These are phyloP conservation scores for Tenualosa thibaudeaui DNA, from an alignment of 2,797 vertebrate genomes.

Conservation along the genomic window DNA sequence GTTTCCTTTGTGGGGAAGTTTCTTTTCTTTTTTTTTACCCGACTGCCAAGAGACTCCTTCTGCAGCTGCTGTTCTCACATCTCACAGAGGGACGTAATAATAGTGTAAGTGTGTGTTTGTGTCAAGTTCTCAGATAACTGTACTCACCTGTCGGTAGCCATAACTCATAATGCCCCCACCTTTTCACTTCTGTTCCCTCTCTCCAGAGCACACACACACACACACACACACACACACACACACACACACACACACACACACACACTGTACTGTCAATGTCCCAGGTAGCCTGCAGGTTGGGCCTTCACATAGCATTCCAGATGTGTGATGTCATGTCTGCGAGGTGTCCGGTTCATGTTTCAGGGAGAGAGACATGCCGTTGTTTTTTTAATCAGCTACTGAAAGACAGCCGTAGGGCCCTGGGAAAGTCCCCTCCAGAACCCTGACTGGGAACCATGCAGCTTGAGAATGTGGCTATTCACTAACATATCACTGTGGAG, in stretches of 20 bases:
- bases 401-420: conserved; percentile 4
- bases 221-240: background rate
- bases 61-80: background rate
- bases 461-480: conserved; percentile 12
- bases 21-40: background rate
- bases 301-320: background rate
- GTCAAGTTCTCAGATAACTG: background rate
- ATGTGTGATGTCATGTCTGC: conserved; percentile 14
- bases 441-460: background rate
- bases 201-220: background rate
- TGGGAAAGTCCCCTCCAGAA: background rate
- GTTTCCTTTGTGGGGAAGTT: background rate
- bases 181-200: background rate
- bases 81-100: background rate
- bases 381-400: background rate
- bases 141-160: background rate
- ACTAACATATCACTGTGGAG: background rate
- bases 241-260: conserved; percentile 2
- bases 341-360: conserved; percentile 17
- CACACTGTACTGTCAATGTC: background rate
- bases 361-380: background rate
- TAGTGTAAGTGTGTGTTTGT: background rate
- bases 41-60: background rate
- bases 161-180: background rate
- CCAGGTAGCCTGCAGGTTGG: background rate